Evolutionary conservation across 2,113 vertebrate genomes (phyloP).

Genomic region (Columba livia): DNA sequence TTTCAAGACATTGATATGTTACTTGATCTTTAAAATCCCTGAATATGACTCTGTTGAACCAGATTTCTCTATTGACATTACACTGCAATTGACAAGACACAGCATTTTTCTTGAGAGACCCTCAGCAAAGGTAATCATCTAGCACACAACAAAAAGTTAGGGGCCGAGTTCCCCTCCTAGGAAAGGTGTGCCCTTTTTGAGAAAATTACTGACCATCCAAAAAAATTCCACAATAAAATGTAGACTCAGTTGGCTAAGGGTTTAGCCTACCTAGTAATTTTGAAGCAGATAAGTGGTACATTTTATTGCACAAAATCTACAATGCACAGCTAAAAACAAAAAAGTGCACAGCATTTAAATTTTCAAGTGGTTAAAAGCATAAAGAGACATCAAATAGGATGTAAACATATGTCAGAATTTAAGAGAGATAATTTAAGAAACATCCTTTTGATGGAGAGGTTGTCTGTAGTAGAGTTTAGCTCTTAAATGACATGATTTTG

Average conservation of each 20-base stretch:
- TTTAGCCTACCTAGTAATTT: constrained; percentile 13
- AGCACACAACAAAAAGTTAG: neutral
- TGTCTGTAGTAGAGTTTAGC: neutral
- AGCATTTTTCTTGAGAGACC: neutral
- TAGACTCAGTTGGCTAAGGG: neutral
- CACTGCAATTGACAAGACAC: neutral
- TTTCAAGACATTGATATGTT: neutral
- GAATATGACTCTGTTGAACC: neutral
- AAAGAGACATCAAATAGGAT: constrained; percentile 46
- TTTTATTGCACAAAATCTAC: constrained; percentile 11
- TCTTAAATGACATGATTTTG: neutral
- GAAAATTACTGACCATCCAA: neutral
- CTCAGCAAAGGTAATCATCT: neutral
- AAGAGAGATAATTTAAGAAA: constrained; percentile 27
- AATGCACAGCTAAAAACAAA: constrained; percentile 39
- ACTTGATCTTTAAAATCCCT: neutral
- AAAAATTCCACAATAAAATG: neutral
- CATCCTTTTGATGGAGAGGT: neutral
- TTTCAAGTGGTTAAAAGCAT: constrained; percentile 21
- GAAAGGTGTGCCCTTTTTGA: neutral
- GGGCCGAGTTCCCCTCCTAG: neutral
- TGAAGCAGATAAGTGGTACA: neutral
- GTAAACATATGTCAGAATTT: constrained; percentile 35
- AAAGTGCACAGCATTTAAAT: neutral
- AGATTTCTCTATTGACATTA: neutral